These are phyloP conservation scores for Drosophila paulistorum DNA, from an alignment of 1,140 invertebrate species.

Conservation along the genomic window DNA sequence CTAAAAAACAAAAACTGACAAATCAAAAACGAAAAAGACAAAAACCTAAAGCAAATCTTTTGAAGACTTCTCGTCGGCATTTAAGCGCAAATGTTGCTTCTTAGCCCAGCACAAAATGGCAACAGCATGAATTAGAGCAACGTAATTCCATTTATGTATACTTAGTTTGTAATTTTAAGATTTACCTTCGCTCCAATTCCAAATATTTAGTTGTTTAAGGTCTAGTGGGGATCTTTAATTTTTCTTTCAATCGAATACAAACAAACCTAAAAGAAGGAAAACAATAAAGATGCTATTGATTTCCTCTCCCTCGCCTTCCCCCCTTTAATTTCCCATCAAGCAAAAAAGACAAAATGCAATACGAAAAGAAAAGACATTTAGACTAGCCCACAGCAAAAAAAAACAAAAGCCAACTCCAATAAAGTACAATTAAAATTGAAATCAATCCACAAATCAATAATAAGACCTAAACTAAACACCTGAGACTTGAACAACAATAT, in stretches of 20 bases:
- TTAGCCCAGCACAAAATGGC: slow-evolving; percentile 23
- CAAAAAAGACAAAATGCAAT: slow-evolving; percentile 21
- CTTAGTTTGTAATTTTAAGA: slow-evolving; percentile 51
- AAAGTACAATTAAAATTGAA: slow-evolving; percentile 65
- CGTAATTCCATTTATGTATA: slow-evolving; percentile 62
- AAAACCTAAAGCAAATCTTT: too few relatives aligned
- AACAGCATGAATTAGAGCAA: slow-evolving; percentile 28
- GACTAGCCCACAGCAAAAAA: slow-evolving; percentile 32
- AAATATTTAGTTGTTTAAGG: slow-evolving; percentile 74
- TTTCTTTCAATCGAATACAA: slow-evolving; percentile 39
- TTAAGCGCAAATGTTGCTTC: slow-evolving; percentile 29
- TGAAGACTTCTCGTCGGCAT: slow-evolving; percentile 61
- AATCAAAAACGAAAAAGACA: slow-evolving; percentile 26
- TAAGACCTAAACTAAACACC: slow-evolving; percentile 57
- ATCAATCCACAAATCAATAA: slow-evolving; percentile 44
- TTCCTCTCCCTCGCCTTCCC: neutral
- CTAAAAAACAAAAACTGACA: slow-evolving; percentile 15
- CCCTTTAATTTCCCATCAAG: neutral
- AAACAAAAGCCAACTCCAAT: slow-evolving; percentile 35
- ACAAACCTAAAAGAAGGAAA: slow-evolving; percentile 1
- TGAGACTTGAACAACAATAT: slow-evolving; percentile 57
- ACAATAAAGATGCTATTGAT: slow-evolving; percentile 47
- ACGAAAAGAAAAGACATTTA: slow-evolving; percentile 48
- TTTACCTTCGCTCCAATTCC: slow-evolving; percentile 76
- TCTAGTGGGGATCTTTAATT: slow-evolving; percentile 45